These are phyloP conservation scores for Rhadinocentrus ornatus DNA, from an alignment of 2,797 vertebrate genomes.

Conservation along the genomic window DNA sequence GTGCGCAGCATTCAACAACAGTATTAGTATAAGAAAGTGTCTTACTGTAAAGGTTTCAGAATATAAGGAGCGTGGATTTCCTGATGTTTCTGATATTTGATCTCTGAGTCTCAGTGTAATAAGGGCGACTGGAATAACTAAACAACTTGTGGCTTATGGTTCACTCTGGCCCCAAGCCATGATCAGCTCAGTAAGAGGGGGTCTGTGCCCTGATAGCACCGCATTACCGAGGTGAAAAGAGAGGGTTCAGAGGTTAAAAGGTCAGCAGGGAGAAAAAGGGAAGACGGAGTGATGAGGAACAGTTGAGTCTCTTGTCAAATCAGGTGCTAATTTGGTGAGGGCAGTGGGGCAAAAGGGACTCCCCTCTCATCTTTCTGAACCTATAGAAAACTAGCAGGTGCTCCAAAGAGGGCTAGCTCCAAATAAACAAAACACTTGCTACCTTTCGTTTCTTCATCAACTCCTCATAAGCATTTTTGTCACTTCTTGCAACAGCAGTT, in stretches of 20 bases:
- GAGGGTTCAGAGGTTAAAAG: constrained; percentile 52
- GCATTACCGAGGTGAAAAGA: constrained; percentile 44
- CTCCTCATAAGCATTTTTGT: not conserved
- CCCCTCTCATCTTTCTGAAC: constrained; percentile 28
- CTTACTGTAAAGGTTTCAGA: constrained; percentile 35
- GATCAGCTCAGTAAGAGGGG: constrained; percentile 36
- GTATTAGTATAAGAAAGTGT: too few species aligned
- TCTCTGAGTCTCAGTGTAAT: constrained; percentile 50
- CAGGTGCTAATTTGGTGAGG: constrained; percentile 62
- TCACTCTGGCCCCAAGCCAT: constrained; percentile 37
- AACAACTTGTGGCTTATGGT: constrained; percentile 40
- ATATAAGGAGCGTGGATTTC: constrained; percentile 49
- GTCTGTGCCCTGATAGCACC: constrained; percentile 18
- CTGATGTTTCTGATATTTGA: constrained; percentile 58
- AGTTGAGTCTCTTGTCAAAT: constrained; percentile 36
- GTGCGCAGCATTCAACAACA: too few species aligned
- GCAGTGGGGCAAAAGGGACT: constrained; percentile 37
- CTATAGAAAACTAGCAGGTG: constrained; percentile 56
- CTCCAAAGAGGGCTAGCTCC: constrained; percentile 29
- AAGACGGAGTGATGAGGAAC: constrained; percentile 29
- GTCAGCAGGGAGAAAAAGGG: constrained; percentile 25
- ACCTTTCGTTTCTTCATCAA: constrained; percentile 1
- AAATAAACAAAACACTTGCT: constrained; percentile 32
- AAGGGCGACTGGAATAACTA: constrained; percentile 55
- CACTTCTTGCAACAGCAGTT: not conserved